Percentiles rank a stretch among this genome's conserved stretches.
These are phyloP conservation scores for Eupithecia dodoneata DNA, from an alignment of 2,888 invertebrate genomes.

Conservation along the genomic window DNA sequence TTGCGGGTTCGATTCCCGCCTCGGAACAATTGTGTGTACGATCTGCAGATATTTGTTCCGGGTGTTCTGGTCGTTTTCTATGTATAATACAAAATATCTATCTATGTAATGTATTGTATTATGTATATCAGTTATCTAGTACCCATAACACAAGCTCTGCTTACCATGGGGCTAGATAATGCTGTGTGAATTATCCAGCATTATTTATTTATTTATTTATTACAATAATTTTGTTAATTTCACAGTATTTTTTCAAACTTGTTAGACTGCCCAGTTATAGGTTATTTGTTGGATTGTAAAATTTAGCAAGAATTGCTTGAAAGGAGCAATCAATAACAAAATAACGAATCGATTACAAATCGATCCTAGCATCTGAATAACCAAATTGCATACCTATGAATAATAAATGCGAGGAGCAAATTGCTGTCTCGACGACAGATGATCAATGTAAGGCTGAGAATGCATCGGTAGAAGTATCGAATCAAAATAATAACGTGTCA, in stretches of 20 bases:
- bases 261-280: neutral
- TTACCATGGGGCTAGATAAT: too few species aligned
- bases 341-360: neutral
- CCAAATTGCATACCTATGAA: neutral
- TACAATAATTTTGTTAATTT: too few species aligned
- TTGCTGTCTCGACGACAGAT: conserved; percentile 4
- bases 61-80: too few species aligned
- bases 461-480: neutral
- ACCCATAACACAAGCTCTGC: too few species aligned
- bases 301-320: neutral
- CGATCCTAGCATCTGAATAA: neutral
- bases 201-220: too few species aligned
- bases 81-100: too few species aligned
- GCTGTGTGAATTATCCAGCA: too few species aligned
- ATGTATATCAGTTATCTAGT: too few species aligned
- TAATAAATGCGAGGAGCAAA: neutral
- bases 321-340: neutral
- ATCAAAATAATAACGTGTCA: neutral
- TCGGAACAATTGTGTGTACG: too few species aligned
- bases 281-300: neutral
- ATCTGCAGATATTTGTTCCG: too few species aligned
- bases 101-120: too few species aligned
- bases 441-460: neutral
- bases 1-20: too few species aligned
- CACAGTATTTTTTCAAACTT: neutral